Percentiles rank a stretch among this genome's conserved stretches.
Conservation (phyloP, 2,113 vertebrate species). For the Protobothrops flavoviridis region DNA sequence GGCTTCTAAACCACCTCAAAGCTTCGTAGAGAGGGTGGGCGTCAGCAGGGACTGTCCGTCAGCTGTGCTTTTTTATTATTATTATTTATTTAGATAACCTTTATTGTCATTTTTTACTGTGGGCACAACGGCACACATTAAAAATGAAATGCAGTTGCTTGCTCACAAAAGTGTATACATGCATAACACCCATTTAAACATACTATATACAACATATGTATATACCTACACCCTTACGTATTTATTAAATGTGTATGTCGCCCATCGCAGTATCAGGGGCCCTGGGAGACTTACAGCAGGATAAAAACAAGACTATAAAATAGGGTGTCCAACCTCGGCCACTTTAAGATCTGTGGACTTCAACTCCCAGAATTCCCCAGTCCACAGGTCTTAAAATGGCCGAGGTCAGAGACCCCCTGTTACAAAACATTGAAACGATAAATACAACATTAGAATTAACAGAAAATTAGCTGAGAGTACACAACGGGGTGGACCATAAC, state of each 20-base stretch:
- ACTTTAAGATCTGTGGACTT: neutral
- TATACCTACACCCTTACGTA: no score
- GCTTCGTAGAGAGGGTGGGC: neutral
- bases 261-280: neutral
- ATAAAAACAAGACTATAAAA: neutral
- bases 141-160: no score
- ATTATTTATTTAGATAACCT: no score
- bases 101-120: no score
- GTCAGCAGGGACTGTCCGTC: no score
- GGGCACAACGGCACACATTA: no score
- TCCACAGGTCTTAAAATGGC: neutral
- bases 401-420: neutral
- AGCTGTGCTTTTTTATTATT: neutral
- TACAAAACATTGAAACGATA: neutral
- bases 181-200: no score
- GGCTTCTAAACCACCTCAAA: neutral
- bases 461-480: neutral
- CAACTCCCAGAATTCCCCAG: no score
- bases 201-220: no score
- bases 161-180: no score
- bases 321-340: fast-evolving
- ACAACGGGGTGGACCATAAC: neutral
- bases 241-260: neutral
- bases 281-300: neutral
- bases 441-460: neutral